Percentiles rank a stretch among this genome's conserved stretches.
Evolutionary conservation across 23 tunicate species (phyloP).

Genomic region (Phallusia fumigata): DNA sequence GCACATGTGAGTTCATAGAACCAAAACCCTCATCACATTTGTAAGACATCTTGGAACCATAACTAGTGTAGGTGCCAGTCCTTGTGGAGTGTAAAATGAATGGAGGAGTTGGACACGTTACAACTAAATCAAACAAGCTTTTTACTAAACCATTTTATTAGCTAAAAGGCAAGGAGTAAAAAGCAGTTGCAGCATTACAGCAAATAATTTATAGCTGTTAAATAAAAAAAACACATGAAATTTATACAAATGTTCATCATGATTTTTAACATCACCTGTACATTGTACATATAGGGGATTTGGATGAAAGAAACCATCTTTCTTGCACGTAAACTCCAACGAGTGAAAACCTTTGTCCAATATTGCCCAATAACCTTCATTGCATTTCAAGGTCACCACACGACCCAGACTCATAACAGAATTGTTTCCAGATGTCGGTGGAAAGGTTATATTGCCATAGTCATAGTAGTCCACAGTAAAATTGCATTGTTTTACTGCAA

Average conservation of each 20-base stretch:
- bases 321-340: constrained; percentile 44
- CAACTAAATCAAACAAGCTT: constrained; percentile 9
- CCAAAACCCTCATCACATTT: constrained; percentile 58
- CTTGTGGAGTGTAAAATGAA: constrained; percentile 22
- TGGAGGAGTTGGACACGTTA: constrained; percentile 61
- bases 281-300: constrained; percentile 49
- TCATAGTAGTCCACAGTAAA: constrained; percentile 20
- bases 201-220: too few relatives aligned
- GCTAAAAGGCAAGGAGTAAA: too few relatives aligned
- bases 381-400: constrained; percentile 46
- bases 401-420: constrained; percentile 19
- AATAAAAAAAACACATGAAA: too few relatives aligned
- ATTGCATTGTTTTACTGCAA: constrained; percentile 36
- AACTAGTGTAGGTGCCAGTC: constrained; percentile 8
- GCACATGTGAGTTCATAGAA: background rate
- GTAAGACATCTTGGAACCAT: constrained; percentile 23
- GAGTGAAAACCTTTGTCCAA: constrained; percentile 20
- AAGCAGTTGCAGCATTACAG: too few relatives aligned
- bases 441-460: constrained; percentile 21
- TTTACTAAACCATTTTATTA: too few relatives aligned
- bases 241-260: background rate
- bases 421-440: background rate
- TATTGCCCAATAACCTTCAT: constrained; percentile 68
- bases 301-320: constrained; percentile 46
- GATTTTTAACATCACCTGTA: constrained; percentile 26